A percentile compares a stretch with the other conserved stretches of the same genome.
phyloP scores from a whole-genome alignment of 2,113 vertebrate species.

The Laticauda colubrina region DNA sequence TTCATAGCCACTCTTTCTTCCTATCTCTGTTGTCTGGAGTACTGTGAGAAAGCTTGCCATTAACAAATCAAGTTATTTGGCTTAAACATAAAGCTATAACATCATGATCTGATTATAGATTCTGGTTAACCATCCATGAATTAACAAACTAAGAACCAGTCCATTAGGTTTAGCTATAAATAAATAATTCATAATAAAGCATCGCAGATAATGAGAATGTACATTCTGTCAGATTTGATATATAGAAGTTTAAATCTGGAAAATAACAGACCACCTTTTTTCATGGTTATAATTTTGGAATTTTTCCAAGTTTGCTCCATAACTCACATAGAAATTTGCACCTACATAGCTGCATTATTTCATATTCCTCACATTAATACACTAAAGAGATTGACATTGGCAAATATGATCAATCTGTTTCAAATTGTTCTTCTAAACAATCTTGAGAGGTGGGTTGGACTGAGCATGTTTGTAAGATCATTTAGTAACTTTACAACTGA shows the following conservation, averaged over 20 bases:
- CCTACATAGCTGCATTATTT: neutral
- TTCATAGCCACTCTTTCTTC: neutral
- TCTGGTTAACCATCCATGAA: neutral
- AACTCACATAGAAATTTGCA: neutral
- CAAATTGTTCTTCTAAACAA: neutral
- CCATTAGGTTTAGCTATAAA: neutral
- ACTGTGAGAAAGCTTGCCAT: neutral
- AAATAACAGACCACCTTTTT: neutral
- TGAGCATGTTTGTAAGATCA: neutral
- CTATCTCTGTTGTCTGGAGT: neutral
- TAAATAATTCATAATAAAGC: neutral
- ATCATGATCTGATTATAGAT: neutral
- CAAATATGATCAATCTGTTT: neutral
- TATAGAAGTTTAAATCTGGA: neutral
- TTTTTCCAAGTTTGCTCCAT: neutral
- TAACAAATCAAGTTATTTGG: neutral
- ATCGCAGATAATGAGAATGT: neutral
- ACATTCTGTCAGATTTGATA: neutral
- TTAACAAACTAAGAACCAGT: neutral
- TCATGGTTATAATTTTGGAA: neutral
- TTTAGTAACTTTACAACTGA: neutral
- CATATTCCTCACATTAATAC: neutral
- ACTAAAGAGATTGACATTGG: neutral
- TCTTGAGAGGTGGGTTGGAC: neutral
- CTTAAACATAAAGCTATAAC: neutral